Evolutionary conservation across 2,113 vertebrate genomes (phyloP), one percentile per base, ranked within the genome.

Genomic region (Varanus salvator): DNA sequence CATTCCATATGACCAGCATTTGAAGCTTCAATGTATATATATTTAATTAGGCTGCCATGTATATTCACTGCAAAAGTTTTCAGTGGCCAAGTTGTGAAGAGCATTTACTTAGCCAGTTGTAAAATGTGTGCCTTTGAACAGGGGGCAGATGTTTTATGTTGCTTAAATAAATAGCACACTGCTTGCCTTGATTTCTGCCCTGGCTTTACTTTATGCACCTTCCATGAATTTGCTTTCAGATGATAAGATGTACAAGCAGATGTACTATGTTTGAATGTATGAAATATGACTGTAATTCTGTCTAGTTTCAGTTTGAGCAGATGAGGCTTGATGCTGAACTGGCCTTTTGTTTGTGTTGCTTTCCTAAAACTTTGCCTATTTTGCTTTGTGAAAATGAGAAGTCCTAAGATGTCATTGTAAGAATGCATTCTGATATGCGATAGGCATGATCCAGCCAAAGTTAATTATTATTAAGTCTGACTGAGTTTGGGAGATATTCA

Each of bases 311-410:
- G 38, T 77, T 9, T 8, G 50, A 76, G 31, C 57, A 23, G 25
- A 52, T 76, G 25, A 84, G 31, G 50, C 29, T 76, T 60, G 25
- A 80, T 87, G 29, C 6, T 68, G 19, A 15, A 68, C n/a, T 8
- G 38, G 38, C 17, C 8, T 80, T 68, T 1, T 25, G 60, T 29
- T 66, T 50, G 19, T 87, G 34, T 87, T 87, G 29, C 54, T 87
- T 44, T 78, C 15, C 11, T 77, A 23, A 31, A 17, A 54, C 78
- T 85, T 85, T 78, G 74, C 54, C 54, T 50, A 48, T 15, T 77
- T 52, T 77, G 60, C 6, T 69, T 78, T 68, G 11, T 78, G 54
- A 69, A 82, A 82, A 82, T 82, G 68, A 88, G 83, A 76, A 23
- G 34, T 34, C 57, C 29, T 86, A 76, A 57, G 25, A 27, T 25